Evolutionary conservation across 2,797 vertebrate genomes (phyloP).

Genomic region (Parambassis ranga): DNA sequence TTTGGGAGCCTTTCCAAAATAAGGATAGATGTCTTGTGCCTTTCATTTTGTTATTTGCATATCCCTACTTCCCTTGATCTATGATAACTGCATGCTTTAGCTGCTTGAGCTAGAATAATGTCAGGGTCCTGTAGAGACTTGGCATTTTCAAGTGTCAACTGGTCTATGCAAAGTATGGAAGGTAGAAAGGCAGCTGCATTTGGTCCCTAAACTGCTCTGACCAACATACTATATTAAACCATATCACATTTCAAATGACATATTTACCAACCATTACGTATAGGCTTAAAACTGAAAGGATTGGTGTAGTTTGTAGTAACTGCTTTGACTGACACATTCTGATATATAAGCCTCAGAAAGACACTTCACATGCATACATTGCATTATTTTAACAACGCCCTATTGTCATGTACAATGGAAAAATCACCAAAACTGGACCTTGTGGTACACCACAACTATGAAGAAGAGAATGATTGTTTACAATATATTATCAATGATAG

Average conservation of each 20-base stretch:
- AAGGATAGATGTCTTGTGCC: slow-evolving; percentile 15
- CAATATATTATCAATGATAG: no score
- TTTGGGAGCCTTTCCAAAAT: slow-evolving; percentile 38
- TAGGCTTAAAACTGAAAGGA: no score
- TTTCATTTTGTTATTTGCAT: slow-evolving; percentile 51
- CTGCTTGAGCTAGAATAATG: slow-evolving; percentile 36
- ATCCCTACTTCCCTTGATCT: slow-evolving; percentile 39
- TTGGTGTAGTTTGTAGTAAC: neutral
- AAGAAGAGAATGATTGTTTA: neutral
- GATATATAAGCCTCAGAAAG: neutral
- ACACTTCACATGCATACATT: neutral
- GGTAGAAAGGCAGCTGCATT: slow-evolving; percentile 14
- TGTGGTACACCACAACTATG: neutral
- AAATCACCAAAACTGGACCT: no score
- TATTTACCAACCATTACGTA: neutral
- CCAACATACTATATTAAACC: neutral
- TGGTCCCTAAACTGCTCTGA: neutral
- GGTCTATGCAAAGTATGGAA: slow-evolving; percentile 23
- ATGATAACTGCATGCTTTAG: slow-evolving; percentile 35
- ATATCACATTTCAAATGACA: neutral
- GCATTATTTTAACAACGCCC: neutral
- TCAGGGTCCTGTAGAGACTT: slow-evolving; percentile 44
- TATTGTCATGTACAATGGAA: neutral
- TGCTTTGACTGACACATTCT: neutral
- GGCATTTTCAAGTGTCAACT: slow-evolving; percentile 46